Evolutionary conservation across 23 tunicate species (phyloP).

Genomic region (Ascidia mentula): DNA sequence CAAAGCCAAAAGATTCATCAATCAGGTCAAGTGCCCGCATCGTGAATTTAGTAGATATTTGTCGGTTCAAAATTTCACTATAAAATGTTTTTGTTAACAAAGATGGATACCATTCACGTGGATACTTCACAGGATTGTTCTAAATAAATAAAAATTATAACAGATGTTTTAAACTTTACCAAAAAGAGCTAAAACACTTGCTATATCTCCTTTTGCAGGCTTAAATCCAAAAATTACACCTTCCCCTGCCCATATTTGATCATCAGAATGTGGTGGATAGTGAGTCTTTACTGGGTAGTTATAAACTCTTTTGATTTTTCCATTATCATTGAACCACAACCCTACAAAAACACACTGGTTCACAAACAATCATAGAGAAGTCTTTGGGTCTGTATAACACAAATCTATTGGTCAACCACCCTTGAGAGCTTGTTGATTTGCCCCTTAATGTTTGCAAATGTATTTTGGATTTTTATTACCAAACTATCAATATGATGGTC

Average conservation of each 20-base stretch:
- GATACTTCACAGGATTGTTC: conserved; percentile 9
- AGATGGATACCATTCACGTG: conserved; percentile 38
- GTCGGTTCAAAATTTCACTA: conserved; percentile 72
- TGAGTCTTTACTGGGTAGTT: conserved; percentile 24
- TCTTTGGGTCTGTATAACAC: neutral
- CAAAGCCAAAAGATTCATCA: conserved; percentile 86
- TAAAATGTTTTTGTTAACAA: conserved; percentile 25
- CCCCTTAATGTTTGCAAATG: no score
- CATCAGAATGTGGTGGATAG: conserved; percentile 51
- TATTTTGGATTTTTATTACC: no score
- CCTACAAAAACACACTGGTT: conserved; percentile 24
- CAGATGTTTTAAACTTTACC: neutral
- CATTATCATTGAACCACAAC: conserved; percentile 44
- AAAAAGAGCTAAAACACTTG: neutral
- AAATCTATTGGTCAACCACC: no score
- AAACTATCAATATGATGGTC: no score
- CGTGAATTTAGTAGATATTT: conserved; percentile 46
- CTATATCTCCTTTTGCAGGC: conserved; percentile 29
- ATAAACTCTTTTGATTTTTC: conserved; percentile 25
- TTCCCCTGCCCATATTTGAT: conserved; percentile 79
- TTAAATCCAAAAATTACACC: conserved; percentile 36
- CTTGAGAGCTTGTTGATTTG: no score
- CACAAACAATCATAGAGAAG: neutral
- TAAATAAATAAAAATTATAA: neutral
- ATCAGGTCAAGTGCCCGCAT: conserved; percentile 61